Percentiles rank a stretch among this genome's conserved stretches.
These are phyloP conservation scores for Penaeus indicus DNA, from an alignment of 1,140 invertebrate species.

Conservation along the genomic window DNA sequence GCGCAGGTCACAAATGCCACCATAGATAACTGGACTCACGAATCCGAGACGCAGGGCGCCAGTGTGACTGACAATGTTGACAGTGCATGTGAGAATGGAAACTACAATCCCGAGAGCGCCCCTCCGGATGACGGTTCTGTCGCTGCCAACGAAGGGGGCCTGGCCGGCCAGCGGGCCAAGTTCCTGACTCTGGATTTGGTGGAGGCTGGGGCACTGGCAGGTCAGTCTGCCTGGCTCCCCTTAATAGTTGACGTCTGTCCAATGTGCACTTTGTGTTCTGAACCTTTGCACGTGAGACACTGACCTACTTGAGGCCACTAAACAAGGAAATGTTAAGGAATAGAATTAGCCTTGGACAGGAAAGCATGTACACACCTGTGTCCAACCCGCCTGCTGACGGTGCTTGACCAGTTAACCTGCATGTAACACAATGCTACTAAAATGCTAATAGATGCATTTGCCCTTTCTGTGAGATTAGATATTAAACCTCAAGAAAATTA, in stretches of 20 bases:
- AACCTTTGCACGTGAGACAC: no score
- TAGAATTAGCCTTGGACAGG: slow-evolving; percentile 32
- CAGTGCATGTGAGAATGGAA: slow-evolving; percentile 45
- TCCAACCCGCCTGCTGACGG: slow-evolving; percentile 38
- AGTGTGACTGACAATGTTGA: slow-evolving; percentile 27
- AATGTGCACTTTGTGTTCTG: not conserved
- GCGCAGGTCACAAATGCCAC: not conserved
- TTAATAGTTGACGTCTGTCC: no score
- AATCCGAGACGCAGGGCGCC: slow-evolving; percentile 28
- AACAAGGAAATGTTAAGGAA: not conserved
- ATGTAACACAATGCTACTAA: slow-evolving; percentile 11
- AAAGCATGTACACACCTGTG: slow-evolving; percentile 16
- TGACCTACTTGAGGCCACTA: no score
- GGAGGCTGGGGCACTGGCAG: slow-evolving; percentile 62
- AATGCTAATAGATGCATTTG: no score
- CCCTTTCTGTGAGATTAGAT: no score
- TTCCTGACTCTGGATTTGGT: slow-evolving; percentile 66
- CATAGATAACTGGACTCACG: slow-evolving; percentile 25
- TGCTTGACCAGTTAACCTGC: slow-evolving; percentile 28
- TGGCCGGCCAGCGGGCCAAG: slow-evolving; percentile 62
- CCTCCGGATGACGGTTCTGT: not conserved
- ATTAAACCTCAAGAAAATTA: no score
- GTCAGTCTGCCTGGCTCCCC: slow-evolving; percentile 54
- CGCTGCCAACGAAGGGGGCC: slow-evolving; percentile 50
- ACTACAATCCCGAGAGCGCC: slow-evolving; percentile 28